Base-by-base conservation (phyloP, 2,797 vertebrate species). In the Oreochromis grahami region DNA sequence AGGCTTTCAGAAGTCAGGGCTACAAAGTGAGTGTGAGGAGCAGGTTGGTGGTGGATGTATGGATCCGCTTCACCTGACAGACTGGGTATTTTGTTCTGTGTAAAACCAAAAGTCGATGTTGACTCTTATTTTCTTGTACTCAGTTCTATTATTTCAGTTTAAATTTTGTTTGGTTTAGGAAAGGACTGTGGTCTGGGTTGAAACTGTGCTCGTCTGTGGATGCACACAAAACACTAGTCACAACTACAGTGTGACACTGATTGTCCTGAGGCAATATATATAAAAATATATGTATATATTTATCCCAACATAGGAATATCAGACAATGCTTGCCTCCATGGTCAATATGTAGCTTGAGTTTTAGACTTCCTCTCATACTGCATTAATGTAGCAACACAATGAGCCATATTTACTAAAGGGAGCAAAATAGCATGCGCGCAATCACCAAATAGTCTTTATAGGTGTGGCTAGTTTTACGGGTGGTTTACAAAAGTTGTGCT, bases 251-350 rank as follows among this genome's bases (percentile, higher is more conserved):
- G 12, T 65, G 60, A 65, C 63, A 15, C 3, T 21, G 36, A 41
- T 0, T 21, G 0, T 68, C 36, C 36, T 24, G 36, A 68, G 5
- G 13, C 13, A 60, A 3, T 0, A 19, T 34, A 1, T 58, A 10
- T 32, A 17, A 32, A 29, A 19, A 58, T 34, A 17, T 19, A 60
- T 60, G 2, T 11, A 32, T 60, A 34, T 34, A 34, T 34, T 34
- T 60, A 60, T 60, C 56, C 56, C 56, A 58, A n/a, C n/a, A 68
- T n/a, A 24, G 36, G 12, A 13, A 24, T 10, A 68, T 43, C 5
- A 68, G 63, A 43, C 12, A 24, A 17, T 26, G 0, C 13, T 45
- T 7, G 5, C 14, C 5, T 17, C 65, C 21, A 43, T 43, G 63
- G 38, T 70, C 65, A 11, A 43, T 26, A 43, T 45, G 1, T 26